Evolutionary conservation across 2,113 vertebrate species (phyloP).

Genomic region (Rafetus swinhoei): DNA sequence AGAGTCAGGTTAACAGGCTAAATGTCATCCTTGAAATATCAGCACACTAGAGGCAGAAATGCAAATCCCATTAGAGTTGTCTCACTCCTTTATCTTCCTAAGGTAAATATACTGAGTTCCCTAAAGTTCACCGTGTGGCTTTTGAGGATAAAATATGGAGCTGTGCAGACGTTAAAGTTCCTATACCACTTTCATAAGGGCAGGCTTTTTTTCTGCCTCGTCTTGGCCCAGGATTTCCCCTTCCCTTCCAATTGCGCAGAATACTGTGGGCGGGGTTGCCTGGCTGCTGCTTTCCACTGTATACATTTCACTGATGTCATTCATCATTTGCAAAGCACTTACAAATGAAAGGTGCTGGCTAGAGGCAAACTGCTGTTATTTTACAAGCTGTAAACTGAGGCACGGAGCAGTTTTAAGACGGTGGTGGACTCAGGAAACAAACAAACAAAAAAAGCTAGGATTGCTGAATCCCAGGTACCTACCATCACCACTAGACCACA

Average conservation of each 20-base stretch:
- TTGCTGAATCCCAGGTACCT: conserved; percentile 23
- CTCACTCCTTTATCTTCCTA: background rate
- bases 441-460: background rate
- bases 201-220: background rate
- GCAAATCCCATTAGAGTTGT: background rate
- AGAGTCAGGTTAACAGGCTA: background rate
- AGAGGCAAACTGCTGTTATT: background rate
- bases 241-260: background rate
- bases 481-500: conserved; percentile 34
- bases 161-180: background rate
- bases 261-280: background rate
- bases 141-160: background rate
- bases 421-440: background rate
- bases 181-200: background rate
- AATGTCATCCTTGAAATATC: background rate
- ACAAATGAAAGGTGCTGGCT: fast-evolving
- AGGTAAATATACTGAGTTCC: background rate
- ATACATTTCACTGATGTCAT: background rate
- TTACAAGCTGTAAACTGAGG: background rate
- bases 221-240: background rate
- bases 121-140: background rate
- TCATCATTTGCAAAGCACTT: background rate
- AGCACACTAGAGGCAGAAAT: background rate
- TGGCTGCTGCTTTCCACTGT: background rate
- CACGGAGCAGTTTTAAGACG: background rate